A percentile compares a stretch with the other conserved stretches of the same genome.
Conservation (phyloP, 2,797 vertebrate species). For the Bradypus variegatus region DNA sequence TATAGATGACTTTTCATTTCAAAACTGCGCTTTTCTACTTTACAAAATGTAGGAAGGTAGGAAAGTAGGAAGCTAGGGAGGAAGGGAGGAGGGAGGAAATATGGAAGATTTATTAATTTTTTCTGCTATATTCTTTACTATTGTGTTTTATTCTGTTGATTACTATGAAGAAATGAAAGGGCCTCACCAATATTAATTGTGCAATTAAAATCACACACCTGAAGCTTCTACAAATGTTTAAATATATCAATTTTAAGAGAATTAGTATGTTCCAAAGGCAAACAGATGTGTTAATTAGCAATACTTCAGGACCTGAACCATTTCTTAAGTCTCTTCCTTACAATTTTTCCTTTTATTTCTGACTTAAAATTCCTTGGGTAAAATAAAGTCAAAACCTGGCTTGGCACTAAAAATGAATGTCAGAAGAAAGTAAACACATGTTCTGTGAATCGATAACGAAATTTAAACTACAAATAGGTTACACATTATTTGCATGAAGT, state of each 20-base stretch:
- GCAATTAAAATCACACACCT: slow-evolving; percentile 60
- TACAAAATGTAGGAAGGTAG: not conserved
- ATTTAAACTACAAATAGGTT: slow-evolving; percentile 20
- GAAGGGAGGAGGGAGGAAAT: not conserved
- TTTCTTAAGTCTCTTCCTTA: slow-evolving; percentile 36
- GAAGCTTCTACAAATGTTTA: slow-evolving; percentile 60
- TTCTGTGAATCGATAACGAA: slow-evolving; percentile 32
- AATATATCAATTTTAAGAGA: slow-evolving; percentile 62
- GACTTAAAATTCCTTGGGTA: not conserved
- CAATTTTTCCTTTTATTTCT: slow-evolving; percentile 48
- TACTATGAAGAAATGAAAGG: slow-evolving; percentile 45
- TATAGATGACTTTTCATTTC: not conserved
- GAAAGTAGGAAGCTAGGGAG: not conserved
- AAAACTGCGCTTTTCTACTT: not conserved
- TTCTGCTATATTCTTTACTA: slow-evolving; percentile 22
- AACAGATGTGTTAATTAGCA: slow-evolving; percentile 57
- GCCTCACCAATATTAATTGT: slow-evolving; percentile 57
- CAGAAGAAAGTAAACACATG: not conserved
- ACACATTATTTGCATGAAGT: not conserved
- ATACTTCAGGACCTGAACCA: slow-evolving; percentile 38
- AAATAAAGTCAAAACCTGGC: slow-evolving; percentile 8
- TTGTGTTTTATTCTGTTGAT: slow-evolving; percentile 36
- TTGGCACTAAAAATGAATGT: slow-evolving; percentile 2
- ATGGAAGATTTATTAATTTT: slow-evolving; percentile 31
- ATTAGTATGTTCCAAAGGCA: slow-evolving; percentile 60